These are phyloP conservation scores for Actinia equina DNA, from an alignment of 64 coral and sea anemone genomes.

Conservation along the genomic window DNA sequence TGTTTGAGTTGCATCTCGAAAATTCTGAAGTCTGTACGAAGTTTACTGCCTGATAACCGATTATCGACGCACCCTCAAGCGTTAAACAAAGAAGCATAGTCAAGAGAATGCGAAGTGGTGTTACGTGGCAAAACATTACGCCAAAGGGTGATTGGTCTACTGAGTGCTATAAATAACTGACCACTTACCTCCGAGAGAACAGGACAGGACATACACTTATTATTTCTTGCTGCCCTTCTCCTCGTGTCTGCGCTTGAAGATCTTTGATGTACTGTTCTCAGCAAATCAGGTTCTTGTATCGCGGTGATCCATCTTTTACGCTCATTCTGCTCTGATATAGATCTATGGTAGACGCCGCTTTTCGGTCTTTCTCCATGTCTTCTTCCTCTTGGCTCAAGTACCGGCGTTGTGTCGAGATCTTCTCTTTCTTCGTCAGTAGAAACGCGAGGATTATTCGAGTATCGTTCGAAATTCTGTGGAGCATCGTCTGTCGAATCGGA, in stretches of 20 bases:
- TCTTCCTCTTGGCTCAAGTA: neutral
- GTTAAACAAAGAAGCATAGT: no score
- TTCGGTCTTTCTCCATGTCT: neutral
- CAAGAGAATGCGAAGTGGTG: no score
- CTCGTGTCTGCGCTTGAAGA: neutral
- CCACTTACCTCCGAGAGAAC: conserved; percentile 2
- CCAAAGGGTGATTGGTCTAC: neutral
- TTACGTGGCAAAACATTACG: no score
- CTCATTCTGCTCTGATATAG: conserved; percentile 7
- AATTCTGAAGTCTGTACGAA: no score
- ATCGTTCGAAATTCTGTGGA: neutral
- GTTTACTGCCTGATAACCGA: no score
- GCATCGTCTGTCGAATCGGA: neutral
- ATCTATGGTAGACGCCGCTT: neutral
- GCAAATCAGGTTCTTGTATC: neutral
- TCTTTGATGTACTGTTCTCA: conserved; percentile 2
- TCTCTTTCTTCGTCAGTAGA: neutral
- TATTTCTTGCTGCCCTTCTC: neutral
- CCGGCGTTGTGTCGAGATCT: neutral
- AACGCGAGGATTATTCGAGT: neutral
- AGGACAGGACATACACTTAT: conserved; percentile 29
- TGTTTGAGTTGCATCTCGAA: no score
- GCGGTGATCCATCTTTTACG: neutral
- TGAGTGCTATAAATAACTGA: neutral
- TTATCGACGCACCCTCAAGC: no score